Percentiles rank a stretch among this genome's conserved stretches.
Evolutionary conservation across 2,888 invertebrate genomes (phyloP).

Genomic region (Matsumyia berberina): DNA sequence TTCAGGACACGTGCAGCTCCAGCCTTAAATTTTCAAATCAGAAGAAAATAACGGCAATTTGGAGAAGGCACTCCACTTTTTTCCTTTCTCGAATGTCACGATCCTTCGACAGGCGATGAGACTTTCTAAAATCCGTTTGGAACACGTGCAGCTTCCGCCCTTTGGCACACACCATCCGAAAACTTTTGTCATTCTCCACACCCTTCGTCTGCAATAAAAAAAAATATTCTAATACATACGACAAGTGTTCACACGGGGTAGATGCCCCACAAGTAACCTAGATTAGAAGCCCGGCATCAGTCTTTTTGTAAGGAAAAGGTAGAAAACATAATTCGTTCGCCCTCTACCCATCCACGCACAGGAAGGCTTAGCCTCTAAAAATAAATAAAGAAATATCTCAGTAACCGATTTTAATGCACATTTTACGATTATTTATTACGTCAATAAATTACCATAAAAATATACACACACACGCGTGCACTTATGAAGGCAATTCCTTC

Average conservation of each 20-base stretch:
- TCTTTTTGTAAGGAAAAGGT: background rate
- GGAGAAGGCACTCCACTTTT: too few species aligned
- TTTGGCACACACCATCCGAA: too few species aligned
- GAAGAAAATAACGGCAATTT: too few species aligned
- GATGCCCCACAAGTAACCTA: background rate
- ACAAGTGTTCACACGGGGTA: conserved; percentile 5
- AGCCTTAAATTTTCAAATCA: too few species aligned
- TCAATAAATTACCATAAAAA: conserved; percentile 82
- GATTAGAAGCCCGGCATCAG: background rate
- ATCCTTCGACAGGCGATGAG: too few species aligned
- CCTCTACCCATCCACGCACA: background rate
- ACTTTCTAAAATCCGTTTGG: too few species aligned
- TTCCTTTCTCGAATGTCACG: too few species aligned
- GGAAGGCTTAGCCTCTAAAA: conserved; percentile 4
- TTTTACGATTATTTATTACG: conserved; percentile 82
- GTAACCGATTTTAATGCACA: conserved; percentile 80
- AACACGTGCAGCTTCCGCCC: too few species aligned
- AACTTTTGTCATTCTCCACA: too few species aligned
- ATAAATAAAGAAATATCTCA: conserved; percentile 58
- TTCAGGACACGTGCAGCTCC: too few species aligned
- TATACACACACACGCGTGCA: background rate
- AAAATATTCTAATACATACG: background rate
- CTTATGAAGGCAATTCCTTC: conserved; percentile 35
- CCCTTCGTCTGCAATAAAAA: too few species aligned
- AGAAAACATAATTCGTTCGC: conserved; percentile 12